Conservation (phyloP, 2,888 invertebrate genomes). For the Pollenia labialis region DNA sequence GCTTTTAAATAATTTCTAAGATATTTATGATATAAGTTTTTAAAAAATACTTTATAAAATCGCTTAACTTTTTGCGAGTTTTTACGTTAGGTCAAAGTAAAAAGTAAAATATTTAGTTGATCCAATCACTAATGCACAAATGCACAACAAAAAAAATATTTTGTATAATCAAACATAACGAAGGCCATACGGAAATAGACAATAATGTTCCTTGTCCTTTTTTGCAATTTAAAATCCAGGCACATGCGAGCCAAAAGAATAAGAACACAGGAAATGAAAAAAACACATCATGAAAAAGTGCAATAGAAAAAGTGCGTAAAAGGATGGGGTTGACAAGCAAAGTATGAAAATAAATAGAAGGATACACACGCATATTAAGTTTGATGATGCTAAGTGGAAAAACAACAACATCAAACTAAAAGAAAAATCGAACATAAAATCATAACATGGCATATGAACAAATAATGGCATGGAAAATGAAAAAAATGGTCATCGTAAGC, state of each 20-base stretch:
- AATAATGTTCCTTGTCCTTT: neutral
- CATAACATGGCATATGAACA: constrained; percentile 39
- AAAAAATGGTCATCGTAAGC: constrained; percentile 58
- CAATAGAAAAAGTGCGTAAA: constrained; percentile 33
- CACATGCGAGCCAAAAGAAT: neutral
- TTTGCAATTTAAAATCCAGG: constrained; percentile 19
- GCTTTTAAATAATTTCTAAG: too few species aligned
- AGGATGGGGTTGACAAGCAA: constrained; percentile 24
- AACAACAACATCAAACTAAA: constrained; percentile 43
- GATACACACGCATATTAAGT: constrained; percentile 48
- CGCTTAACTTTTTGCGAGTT: neutral
- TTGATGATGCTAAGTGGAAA: constrained; percentile 30
- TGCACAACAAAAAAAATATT: constrained; percentile 9
- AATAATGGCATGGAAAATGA: constrained; percentile 60
- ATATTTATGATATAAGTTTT: too few species aligned
- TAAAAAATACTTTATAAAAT: too few species aligned
- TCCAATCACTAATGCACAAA: constrained; percentile 20
- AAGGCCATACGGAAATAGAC: constrained; percentile 52
- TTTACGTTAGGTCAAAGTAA: constrained; percentile 24
- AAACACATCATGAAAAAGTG: neutral
- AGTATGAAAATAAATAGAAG: neutral
- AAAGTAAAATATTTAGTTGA: constrained; percentile 22
- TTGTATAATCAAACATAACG: constrained; percentile 39
- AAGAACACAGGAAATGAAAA: neutral
- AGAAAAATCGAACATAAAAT: constrained; percentile 57